These are phyloP conservation scores for Pocillopora damicornis DNA, from an alignment of 64 coral and sea anemone genomes.

Conservation along the genomic window DNA sequence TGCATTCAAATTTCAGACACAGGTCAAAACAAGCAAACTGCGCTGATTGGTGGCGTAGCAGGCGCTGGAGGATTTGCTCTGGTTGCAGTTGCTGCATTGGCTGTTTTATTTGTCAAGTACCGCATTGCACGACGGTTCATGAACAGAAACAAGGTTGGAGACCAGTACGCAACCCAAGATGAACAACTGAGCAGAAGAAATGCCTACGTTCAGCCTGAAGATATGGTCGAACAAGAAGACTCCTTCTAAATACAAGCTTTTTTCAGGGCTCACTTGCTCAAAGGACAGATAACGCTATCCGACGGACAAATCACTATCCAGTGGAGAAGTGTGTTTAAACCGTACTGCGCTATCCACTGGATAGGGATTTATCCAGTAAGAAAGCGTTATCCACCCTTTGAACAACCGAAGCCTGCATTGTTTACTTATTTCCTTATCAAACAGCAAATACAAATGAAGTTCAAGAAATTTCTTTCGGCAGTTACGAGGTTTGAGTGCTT, in stretches of 20 bases:
- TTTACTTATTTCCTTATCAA: too few species aligned
- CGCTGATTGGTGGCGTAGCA: conserved; percentile 7
- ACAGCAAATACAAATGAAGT: too few species aligned
- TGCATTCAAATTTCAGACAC: neutral
- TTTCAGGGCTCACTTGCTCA: too few species aligned
- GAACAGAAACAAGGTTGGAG: neutral
- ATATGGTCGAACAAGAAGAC: conserved; percentile 3
- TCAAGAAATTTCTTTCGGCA: too few species aligned
- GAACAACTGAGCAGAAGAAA: conserved; percentile 9
- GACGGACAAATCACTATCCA: too few species aligned
- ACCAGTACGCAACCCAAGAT: neutral
- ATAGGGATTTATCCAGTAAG: too few species aligned
- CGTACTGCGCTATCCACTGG: too few species aligned
- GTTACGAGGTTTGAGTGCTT: too few species aligned
- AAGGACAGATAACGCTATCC: too few species aligned
- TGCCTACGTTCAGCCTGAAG: neutral
- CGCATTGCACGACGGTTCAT: neutral
- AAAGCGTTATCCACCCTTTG: too few species aligned
- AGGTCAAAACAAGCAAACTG: neutral
- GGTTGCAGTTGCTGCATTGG: neutral
- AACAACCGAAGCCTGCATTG: too few species aligned
- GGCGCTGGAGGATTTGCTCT: neutral
- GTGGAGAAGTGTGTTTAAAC: too few species aligned
- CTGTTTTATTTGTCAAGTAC: neutral
- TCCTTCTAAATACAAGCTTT: neutral